phyloP scores from a whole-genome alignment of 2,888 invertebrate genomes.

The Volucella inanis region DNA sequence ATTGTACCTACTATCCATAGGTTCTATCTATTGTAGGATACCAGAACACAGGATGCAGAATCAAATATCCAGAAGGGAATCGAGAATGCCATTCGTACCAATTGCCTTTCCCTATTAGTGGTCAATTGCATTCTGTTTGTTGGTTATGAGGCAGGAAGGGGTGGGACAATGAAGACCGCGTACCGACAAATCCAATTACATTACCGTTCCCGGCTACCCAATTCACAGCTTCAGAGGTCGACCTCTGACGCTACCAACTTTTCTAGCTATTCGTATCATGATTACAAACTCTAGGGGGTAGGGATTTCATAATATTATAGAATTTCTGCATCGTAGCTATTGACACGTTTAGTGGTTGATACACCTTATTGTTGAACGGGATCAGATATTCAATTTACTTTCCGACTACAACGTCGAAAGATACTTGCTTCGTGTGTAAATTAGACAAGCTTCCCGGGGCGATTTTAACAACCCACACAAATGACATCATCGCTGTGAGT shows the following conservation, averaged over 20 bases:
- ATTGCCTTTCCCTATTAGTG: conserved; percentile 62
- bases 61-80: background rate
- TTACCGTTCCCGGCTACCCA: conserved; percentile 34
- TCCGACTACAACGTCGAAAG: conserved; percentile 8
- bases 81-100: conserved; percentile 22
- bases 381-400: conserved; percentile 60
- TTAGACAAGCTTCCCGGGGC: conserved; percentile 17
- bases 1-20: conserved; percentile 10
- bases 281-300: conserved; percentile 5
- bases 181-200: conserved; percentile 61
- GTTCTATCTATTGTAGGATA: conserved; percentile 1
- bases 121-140: conserved; percentile 62
- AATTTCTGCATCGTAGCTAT: background rate
- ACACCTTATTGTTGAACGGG: conserved; percentile 35
- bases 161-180: conserved; percentile 44
- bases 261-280: too few species aligned
- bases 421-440: conserved; percentile 17
- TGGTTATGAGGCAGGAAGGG: conserved; percentile 5
- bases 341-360: background rate
- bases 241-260: background rate
- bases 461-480: conserved; percentile 9
- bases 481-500: background rate
- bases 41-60: too few species aligned
- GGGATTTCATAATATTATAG: background rate
- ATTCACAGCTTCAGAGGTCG: background rate